Base-by-base conservation (phyloP, 1,140 invertebrate species). In the Drosophila truncata region DNA sequence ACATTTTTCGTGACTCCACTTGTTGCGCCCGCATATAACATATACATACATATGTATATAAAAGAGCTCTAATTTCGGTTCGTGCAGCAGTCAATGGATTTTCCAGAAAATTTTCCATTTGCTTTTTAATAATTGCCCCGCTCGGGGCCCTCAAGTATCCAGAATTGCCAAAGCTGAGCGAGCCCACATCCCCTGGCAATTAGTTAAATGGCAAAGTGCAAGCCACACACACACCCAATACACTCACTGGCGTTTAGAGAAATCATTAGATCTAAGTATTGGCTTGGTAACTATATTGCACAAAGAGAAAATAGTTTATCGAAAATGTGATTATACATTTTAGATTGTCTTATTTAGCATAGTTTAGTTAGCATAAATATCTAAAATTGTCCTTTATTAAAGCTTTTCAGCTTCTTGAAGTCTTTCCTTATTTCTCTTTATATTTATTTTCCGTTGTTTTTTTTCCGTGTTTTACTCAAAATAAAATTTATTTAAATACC, bases 41-140 rank as follows among this genome's bases (percentile, higher is more conserved):
- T 4, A 37, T 7, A 46, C 1, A 46, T 25, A 46, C 16, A 16
- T 44, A 13, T 42, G 1, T 18, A 20, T 11, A 42, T 8, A 31
- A 37, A 25, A 18, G 23, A 35, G 50, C 18, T 49, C 81, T 72
- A 46, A 44, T 58, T 78, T 66, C 11, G 66, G 61, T 74, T 82
- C 57, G 59, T 77, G 67, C 57, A 18, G 20, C 47, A 23, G 54
- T 46, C 23, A 54, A 25, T n/a, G 18, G 11, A 31, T 42, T 71
- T 41, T 71, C 33, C 66, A 49, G 33, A 73, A 82, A 78, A 57
- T 83, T 63, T 83, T 73, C 63, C 67, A 58, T 73, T 74, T 85
- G 50, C 79, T 71, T 78, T 71, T 78, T 59, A 74, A 85, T 86
- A 81, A 77, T 86, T 86, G 66, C 29, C 58, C 65, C n/a, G 77